phyloP scores from a whole-genome alignment of 2,113 vertebrate species.

The Leptobrachium leishanense region DNA sequence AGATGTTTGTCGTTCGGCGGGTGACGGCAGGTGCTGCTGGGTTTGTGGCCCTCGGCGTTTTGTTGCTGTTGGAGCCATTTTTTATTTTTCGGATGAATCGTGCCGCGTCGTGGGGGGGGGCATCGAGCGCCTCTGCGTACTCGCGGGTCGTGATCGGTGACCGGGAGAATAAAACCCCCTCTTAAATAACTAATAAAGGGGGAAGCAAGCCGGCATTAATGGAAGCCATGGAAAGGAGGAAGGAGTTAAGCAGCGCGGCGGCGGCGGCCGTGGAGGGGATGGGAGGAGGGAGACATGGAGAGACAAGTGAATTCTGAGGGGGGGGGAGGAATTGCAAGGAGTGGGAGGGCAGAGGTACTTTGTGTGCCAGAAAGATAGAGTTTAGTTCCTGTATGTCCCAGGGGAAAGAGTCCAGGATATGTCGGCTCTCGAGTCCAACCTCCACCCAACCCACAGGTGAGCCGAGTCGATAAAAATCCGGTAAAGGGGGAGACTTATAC shows the following conservation, averaged over 20 bases:
- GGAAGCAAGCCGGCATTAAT: no score
- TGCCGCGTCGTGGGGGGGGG: no score
- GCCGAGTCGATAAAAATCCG: not conserved
- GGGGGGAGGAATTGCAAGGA: constrained; percentile 27
- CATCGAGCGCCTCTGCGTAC: no score
- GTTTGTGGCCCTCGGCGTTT: no score
- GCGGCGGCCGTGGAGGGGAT: constrained; percentile 12
- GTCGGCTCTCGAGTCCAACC: constrained; percentile 2
- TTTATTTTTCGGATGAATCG: no score
- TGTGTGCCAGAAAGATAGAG: constrained; percentile 8
- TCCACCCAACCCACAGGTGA: constrained; percentile 2
- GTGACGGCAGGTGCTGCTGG: no score
- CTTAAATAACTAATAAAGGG: no score
- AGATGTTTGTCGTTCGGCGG: no score
- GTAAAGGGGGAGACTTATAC: not conserved
- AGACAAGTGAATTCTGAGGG: constrained; percentile 18
- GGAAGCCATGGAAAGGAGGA: constrained; percentile 5
- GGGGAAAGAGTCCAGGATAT: constrained; percentile 29
- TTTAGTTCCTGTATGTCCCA: constrained; percentile 46
- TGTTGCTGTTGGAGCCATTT: no score
- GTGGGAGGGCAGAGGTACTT: constrained; percentile 10
- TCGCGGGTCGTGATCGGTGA: no score
- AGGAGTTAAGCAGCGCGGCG: constrained; percentile 22
- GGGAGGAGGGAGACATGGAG: constrained; percentile 55
- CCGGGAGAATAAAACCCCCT: no score